A percentile compares a stretch with the other conserved stretches of the same genome.
phyloP scores from a whole-genome alignment of 2,888 invertebrate genomes.

The Stenodera caucasica region DNA sequence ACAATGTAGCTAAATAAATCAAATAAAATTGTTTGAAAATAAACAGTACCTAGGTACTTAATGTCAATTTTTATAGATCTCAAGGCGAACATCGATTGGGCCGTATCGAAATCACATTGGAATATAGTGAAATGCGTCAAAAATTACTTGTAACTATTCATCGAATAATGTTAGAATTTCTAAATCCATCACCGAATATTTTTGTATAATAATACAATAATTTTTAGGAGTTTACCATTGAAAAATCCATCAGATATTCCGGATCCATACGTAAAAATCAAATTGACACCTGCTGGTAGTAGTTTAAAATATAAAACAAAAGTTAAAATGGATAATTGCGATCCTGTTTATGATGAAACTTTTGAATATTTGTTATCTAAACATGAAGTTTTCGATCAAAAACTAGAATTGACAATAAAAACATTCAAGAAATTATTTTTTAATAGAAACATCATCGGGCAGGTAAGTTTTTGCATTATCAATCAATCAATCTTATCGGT shows the following conservation, averaged over 20 bases:
- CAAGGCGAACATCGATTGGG: slow-evolving; percentile 56
- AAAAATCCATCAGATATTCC: slow-evolving; percentile 82
- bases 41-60: background rate
- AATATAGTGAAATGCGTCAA: slow-evolving; percentile 79
- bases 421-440: slow-evolving; percentile 73
- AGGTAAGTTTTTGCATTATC: slow-evolving; percentile 38
- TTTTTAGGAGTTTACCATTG: slow-evolving; percentile 71
- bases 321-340: slow-evolving; percentile 79
- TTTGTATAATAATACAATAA: slow-evolving; percentile 2
- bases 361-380: slow-evolving; percentile 83
- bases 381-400: slow-evolving; percentile 72
- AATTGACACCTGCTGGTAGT: slow-evolving; percentile 74
- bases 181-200: background rate
- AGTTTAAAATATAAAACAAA: slow-evolving; percentile 80
- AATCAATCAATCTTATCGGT: too few relatives aligned
- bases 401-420: slow-evolving; percentile 77
- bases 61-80: slow-evolving; percentile 10
- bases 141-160: slow-evolving; percentile 80
- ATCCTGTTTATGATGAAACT: slow-evolving; percentile 84
- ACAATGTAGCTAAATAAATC: slow-evolving; percentile 4
- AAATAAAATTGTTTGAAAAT: background rate
- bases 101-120: slow-evolving; percentile 76
- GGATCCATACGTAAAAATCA: slow-evolving; percentile 86
- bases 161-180: slow-evolving; percentile 74
- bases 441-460: slow-evolving; percentile 65